Percentiles rank a stretch among this genome's conserved stretches.
These are phyloP conservation scores for Drosophila sp. DNA, from an alignment of 1,140 invertebrate species.

Conservation along the genomic window DNA sequence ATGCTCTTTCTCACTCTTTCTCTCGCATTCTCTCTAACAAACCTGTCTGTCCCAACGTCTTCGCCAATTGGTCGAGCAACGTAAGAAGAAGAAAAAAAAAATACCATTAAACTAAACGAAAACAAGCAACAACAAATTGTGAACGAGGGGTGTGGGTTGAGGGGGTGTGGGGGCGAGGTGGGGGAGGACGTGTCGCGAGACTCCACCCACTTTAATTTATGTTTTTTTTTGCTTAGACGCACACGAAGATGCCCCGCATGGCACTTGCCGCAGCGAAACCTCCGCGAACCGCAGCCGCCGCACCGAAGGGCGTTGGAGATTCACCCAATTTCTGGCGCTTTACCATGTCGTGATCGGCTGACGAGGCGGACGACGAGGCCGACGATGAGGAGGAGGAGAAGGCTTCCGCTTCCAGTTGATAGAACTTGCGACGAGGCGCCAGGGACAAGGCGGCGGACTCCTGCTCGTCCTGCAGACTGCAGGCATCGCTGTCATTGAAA, in stretches of 20 bases:
- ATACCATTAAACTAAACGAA: constrained; percentile 21
- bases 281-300: constrained; percentile 16
- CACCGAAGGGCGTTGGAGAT: constrained; percentile 47
- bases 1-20: neutral
- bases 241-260: constrained; percentile 77
- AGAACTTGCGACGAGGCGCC: constrained; percentile 67
- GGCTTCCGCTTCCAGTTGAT: constrained; percentile 65
- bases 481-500: constrained; percentile 69
- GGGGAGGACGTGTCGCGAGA: constrained; percentile 20
- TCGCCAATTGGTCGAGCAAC: constrained; percentile 45
- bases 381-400: constrained; percentile 38
- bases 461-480: constrained; percentile 65
- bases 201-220: constrained; percentile 52
- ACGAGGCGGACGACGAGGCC: constrained; percentile 24
- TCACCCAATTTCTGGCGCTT: constrained; percentile 72
- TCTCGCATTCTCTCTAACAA: constrained; percentile 28
- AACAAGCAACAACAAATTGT: constrained; percentile 34
- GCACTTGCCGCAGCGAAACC: constrained; percentile 67
- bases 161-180: neutral
- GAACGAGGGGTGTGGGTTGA: neutral
- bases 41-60: constrained; percentile 52
- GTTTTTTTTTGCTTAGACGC: constrained; percentile 49
- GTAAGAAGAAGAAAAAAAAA: constrained; percentile 57
- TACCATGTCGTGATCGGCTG: constrained; percentile 33
- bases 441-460: constrained; percentile 15